Base-by-base conservation (phyloP, 2,888 invertebrate species). In the Gymnoscelis rufifasciata region DNA sequence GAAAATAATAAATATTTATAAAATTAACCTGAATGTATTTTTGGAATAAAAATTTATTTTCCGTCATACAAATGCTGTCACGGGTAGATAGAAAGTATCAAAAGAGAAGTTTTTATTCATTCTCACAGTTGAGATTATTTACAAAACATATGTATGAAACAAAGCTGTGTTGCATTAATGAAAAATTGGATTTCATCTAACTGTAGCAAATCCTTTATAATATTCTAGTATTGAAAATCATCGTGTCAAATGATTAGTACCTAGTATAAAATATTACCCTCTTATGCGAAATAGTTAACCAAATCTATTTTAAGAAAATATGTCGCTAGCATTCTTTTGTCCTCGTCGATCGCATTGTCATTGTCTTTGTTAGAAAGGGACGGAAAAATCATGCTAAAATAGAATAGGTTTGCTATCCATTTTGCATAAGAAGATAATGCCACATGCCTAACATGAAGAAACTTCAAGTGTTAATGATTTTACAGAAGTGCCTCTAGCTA, bases 401-500 rank as follows among this genome's bases (percentile, higher is more conserved):
- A n/a, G n/a, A n/a, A n/a, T n/a, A n/a, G n/a, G n/a, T n/a, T n/a
- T n/a, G n/a, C n/a, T n/a, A n/a, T n/a, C n/a, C n/a, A n/a, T n/a
- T n/a, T n/a, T n/a, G n/a, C n/a, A n/a, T n/a, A n/a, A 30, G 12
- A 24, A 41, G 13, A 11, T 27, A 35, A 23, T 35, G 27, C 14
- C 26, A 7, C n/a, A 35, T 42, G 35, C 35, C 27, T 28, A 35
- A 28, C 26, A 7, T 36, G 14, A 35, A 27, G 35, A 15, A 26
- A 27, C 27, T 33, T 33, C 10, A n/a, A 23, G 2, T 14, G n/a
- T 1, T 13, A 10, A 33, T 38, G 26, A 14, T 37, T 13, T 40
- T 24, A 15, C 4, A 15, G 26, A 13, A 13, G 31, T 30, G 31
- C 31, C 30, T 39, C 13, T 28, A 14, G 11, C 40, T n/a, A 33